Evolutionary conservation across 2,797 vertebrate genomes (phyloP).

Genomic region (Pseudotriccus pelzelni): DNA sequence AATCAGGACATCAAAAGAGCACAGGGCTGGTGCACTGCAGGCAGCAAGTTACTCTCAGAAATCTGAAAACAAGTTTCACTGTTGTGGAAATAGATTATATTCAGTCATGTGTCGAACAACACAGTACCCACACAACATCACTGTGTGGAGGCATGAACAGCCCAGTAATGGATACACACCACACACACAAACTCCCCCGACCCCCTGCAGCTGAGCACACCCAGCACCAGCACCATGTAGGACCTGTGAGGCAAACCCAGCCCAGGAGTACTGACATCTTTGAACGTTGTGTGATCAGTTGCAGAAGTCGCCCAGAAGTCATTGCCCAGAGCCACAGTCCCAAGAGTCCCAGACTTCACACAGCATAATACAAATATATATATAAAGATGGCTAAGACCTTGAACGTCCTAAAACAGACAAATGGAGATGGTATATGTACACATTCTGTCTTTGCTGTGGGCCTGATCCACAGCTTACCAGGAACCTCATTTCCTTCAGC

Average conservation of each 20-base stretch:
- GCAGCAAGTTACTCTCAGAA: not conserved
- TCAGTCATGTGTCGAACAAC: not conserved
- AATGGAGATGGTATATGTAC: not conserved
- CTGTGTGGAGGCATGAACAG: not conserved
- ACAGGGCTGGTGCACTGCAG: not conserved
- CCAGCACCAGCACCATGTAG: not conserved
- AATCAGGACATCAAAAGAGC: not conserved
- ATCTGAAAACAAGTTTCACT: not conserved
- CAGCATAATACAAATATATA: not conserved
- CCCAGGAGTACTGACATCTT: fast-evolving
- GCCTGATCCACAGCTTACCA: not conserved
- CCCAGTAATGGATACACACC: not conserved
- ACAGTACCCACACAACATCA: not conserved
- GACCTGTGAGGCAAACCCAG: not conserved
- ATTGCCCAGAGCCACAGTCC: not conserved
- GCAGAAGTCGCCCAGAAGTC: not conserved
- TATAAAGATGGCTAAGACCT: not conserved
- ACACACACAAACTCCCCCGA: fast-evolving
- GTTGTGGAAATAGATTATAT: not conserved
- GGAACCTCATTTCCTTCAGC: not conserved
- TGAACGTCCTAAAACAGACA: not conserved
- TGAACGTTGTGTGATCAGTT: fast-evolving
- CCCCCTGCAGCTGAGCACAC: not conserved
- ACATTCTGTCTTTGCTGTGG: not conserved
- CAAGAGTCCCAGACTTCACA: not conserved